Base-by-base conservation (phyloP, 1,140 invertebrate genomes). In the Zaprionus davidi region DNA sequence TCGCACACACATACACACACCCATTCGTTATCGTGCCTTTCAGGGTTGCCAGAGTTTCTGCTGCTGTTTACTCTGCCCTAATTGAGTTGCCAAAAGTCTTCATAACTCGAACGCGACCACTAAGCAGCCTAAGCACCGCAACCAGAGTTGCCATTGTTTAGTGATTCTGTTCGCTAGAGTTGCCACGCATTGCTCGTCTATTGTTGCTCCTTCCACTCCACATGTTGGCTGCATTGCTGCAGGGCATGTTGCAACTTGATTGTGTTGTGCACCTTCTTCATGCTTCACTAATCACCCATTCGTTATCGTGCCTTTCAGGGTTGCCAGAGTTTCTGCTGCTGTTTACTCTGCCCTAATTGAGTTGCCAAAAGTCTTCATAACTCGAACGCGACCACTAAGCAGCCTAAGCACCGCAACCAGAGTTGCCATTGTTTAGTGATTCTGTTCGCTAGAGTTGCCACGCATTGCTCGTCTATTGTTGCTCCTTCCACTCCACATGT, bases 331-430 rank as follows among this genome's bases (percentile, higher is more conserved):
- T 31, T 7, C 31, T 11, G 31, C 31, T 34, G 56, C 53, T 90
- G 85, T 90, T 88, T 90, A 85, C 81, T 90, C 90, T 80, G 68
- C 85, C 82, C 90, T 90, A 90, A 90, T 90, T 90, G 85, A 85
- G 79, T 85, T 85, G 79, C 81, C 74, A 84, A 81, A 82, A 82
- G 85, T 90, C 76, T 71, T 76, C 84, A 87, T 81, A 88, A 87
- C 84, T 87, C 81, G 49, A 46, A 57, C 51, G 75, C 75, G 82
- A 68, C 72, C 82, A 82, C 82, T 86, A 86, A 65, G 60, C 68
- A 58, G 38, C 38, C 3, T n/a, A 13, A 15, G 38, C 13, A 41
- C 13, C 0, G n/a, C 7, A 5, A 3, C 13, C 53, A 53, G 58
- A 22, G 46, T 53, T 67, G 66, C 46, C 28, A 71, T 53, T 68